Evolutionary conservation across 2,888 invertebrate genomes (phyloP), one percentile per base, ranked within the genome.

Genomic region (Trimorus sp.): DNA sequence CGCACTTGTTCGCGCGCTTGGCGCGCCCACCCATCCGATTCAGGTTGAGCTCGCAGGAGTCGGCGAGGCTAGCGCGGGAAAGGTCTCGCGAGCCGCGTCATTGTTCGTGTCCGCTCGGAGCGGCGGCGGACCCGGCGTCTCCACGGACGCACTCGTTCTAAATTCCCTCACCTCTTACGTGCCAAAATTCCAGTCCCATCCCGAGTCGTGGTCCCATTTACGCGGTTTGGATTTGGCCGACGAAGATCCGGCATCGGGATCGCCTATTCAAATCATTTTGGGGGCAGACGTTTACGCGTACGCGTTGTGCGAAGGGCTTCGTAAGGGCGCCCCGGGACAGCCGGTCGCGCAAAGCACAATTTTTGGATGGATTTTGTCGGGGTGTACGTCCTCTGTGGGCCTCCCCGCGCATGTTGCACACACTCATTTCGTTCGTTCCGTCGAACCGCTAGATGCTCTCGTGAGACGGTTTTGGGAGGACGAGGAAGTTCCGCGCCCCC

Each of bases 361-460:
- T 0, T 56, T 56, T 56, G 56, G 56, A 36, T 56, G 56, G 56
- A 56, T 56, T 11, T 12, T 56, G 3, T 56, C 56, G 26, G 56
- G 56, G 7, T 4, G 36, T n/a, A 56, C 56, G 3, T 15, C 53
- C 7, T 4, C 11, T 1, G 11, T 9, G 9, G 11, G 11, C 7
- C 40, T 11, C 11, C 40, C 40, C 40, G 9, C 8, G 7, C 7
- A 11, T 40, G 7, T 40, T 48, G 26, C 26, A 4, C 48, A 48
- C n/a, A n/a, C 14, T 48, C 48, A 48, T 6, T 48, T 48, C 6
- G 8, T n/a, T n/a, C n/a, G 26, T 26, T 26, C 26, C 26, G 26
- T 26, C 26, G 26, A 26, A 26, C 26, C 26, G 2, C 48, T 48
- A 7, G 48, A 48, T 8, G 6, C 48, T 1, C n/a, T 14, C 0